A percentile compares a stretch with the other conserved stretches of the same genome.
Conservation (phyloP, 2,797 vertebrate species). For the Limnodromus scolopaceus region DNA sequence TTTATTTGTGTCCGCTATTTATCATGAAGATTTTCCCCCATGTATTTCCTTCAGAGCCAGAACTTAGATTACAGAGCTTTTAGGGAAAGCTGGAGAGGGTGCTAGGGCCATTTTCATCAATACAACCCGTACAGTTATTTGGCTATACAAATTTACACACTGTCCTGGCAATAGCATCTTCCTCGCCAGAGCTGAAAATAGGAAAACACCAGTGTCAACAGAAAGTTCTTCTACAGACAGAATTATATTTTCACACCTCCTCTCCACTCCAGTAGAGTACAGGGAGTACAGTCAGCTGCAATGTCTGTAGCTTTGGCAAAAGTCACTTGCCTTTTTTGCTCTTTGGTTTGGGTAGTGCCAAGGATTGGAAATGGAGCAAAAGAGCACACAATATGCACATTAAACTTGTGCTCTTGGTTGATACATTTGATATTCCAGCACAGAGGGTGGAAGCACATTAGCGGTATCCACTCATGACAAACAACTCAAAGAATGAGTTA, state of each 20-base stretch:
- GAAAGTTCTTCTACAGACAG: not conserved
- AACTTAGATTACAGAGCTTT: not conserved
- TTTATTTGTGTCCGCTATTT: not conserved
- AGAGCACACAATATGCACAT: not conserved
- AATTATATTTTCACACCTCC: not conserved
- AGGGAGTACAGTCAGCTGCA: not conserved
- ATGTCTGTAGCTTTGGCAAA: not conserved
- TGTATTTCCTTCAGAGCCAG: not conserved
- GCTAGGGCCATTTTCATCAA: not conserved
- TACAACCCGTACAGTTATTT: not conserved
- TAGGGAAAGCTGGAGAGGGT: not conserved
- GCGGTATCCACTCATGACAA: not conserved
- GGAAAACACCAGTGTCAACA: not conserved
- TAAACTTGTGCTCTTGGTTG: not conserved
- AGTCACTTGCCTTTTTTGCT: not conserved
- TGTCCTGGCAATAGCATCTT: not conserved
- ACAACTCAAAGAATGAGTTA: not conserved
- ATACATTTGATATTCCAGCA: not conserved
- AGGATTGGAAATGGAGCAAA: not conserved
- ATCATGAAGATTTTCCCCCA: not conserved
- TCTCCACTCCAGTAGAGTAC: not conserved
- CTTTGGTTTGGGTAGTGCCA: not conserved
- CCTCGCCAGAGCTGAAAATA: not conserved
- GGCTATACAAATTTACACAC: not conserved
- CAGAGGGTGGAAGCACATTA: not conserved